These are phyloP conservation scores for Papilio xuthus DNA, from an alignment of 1,140 invertebrate species.

Conservation along the genomic window DNA sequence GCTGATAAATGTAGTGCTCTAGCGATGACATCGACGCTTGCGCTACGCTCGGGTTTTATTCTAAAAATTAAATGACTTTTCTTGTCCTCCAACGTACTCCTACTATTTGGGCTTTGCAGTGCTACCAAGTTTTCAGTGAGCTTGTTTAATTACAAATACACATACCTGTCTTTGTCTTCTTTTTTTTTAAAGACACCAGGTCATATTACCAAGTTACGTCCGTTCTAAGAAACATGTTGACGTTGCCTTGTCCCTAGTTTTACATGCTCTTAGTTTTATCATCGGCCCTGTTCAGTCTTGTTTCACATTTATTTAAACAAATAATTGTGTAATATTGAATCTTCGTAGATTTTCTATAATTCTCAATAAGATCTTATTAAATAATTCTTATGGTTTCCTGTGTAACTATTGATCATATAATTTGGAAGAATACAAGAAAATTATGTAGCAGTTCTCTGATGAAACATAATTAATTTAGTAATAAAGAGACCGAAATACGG, in stretches of 20 bases:
- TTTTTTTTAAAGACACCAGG: not conserved
- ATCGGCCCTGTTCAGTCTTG: too few species aligned
- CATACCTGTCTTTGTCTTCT: not conserved
- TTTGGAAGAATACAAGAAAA: not conserved
- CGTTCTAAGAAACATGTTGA: not conserved
- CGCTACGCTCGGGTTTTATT: not conserved
- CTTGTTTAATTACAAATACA: not conserved
- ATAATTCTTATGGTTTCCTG: not conserved
- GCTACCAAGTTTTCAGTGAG: not conserved
- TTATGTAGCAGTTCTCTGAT: not conserved
- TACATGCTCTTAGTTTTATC: too few species aligned
- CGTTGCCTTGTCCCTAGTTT: too few species aligned
- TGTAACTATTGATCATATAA: not conserved
- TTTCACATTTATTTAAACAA: too few species aligned
- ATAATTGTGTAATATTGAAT: too few species aligned
- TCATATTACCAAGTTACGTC: not conserved
- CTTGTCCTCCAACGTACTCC: not conserved
- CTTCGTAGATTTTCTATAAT: too few species aligned
- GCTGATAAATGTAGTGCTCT: slow-evolving; percentile 34
- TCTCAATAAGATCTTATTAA: not conserved
- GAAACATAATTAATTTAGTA: slow-evolving; percentile 36
- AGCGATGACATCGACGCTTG: slow-evolving; percentile 13
- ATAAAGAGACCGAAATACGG: slow-evolving; percentile 33
- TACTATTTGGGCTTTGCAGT: not conserved
- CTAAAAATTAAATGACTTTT: not conserved